A percentile compares a stretch with the other conserved stretches of the same genome.
phyloP scores from a whole-genome alignment of 2,888 invertebrate genomes.

The Oscheius myriophilus region DNA sequence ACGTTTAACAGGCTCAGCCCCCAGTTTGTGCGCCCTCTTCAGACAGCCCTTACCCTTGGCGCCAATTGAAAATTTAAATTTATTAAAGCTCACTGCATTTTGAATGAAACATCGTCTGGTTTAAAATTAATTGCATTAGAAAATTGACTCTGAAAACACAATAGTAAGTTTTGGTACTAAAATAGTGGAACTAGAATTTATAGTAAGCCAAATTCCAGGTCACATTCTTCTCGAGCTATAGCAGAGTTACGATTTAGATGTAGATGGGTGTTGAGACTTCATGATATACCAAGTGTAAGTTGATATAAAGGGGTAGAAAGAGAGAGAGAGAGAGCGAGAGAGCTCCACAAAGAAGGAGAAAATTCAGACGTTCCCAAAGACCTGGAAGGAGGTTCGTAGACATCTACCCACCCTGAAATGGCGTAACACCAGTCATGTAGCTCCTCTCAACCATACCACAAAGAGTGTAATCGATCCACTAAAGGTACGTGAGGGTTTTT shows the following conservation, averaged over 20 bases:
- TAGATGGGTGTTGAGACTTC: conserved; percentile 46
- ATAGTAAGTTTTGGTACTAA: no score
- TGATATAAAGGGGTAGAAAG: background rate
- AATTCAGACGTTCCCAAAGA: background rate
- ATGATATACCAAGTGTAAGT: conserved; percentile 35
- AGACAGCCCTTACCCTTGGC: no score
- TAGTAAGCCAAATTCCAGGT: no score
- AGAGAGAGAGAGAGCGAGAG: background rate
- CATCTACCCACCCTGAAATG: conserved; percentile 40
- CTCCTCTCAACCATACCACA: conserved; percentile 50
- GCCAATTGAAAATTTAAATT: no score
- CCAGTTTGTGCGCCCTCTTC: no score
- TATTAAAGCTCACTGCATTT: no score
- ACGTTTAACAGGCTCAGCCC: no score
- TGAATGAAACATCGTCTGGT: no score
- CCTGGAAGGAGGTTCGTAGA: background rate
- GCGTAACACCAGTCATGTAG: conserved; percentile 52
- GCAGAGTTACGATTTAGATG: conserved; percentile 46
- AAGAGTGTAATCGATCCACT: conserved; percentile 42
- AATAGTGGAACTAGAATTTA: no score
- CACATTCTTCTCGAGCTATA: background rate
- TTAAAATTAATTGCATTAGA: no score
- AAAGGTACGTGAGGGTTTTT: conserved; percentile 27
- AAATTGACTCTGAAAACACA: no score
- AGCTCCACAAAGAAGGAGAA: background rate